Evolutionary conservation across 2,888 invertebrate genomes (phyloP).

Genomic region (Mythimna lalbum): DNA sequence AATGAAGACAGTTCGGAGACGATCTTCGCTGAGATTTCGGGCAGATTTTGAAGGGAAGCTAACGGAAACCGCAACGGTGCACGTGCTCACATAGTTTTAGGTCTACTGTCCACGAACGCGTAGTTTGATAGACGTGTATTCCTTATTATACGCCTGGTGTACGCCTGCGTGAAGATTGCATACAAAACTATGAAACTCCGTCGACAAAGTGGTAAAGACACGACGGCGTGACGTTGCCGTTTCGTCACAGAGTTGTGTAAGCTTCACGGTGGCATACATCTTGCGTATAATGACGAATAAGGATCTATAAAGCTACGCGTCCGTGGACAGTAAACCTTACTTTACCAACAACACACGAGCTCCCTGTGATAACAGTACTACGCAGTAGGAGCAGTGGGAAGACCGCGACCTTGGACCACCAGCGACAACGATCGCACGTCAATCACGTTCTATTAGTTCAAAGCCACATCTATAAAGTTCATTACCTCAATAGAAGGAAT

Average conservation of each 20-base stretch:
- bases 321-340: too few relatives aligned
- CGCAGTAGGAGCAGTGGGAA: slow-evolving; percentile 70
- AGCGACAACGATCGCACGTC: slow-evolving; percentile 83
- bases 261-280: too few relatives aligned
- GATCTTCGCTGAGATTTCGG: slow-evolving; percentile 62
- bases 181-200: too few relatives aligned
- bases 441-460: slow-evolving; percentile 87
- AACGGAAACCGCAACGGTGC: slow-evolving; percentile 60
- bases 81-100: slow-evolving; percentile 12
- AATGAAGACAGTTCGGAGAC: slow-evolving; percentile 74
- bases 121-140: too few relatives aligned
- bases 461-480: slow-evolving; percentile 88
- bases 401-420: slow-evolving; percentile 77
- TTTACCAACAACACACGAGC: slow-evolving; percentile 24
- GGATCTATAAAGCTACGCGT: too few relatives aligned
- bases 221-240: too few relatives aligned
- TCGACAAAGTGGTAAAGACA: too few relatives aligned
- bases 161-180: too few relatives aligned
- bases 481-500: slow-evolving; percentile 80
- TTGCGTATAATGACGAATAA: too few relatives aligned
- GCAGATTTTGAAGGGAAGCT: slow-evolving; percentile 67
- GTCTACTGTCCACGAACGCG: too few relatives aligned
- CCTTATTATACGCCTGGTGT: too few relatives aligned
- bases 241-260: too few relatives aligned
- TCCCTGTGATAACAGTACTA: slow-evolving; percentile 45